A percentile compares a stretch with the other conserved stretches of the same genome.
Evolutionary conservation across 1,140 invertebrate species (phyloP).

Genomic region (Ceratina japonica): DNA sequence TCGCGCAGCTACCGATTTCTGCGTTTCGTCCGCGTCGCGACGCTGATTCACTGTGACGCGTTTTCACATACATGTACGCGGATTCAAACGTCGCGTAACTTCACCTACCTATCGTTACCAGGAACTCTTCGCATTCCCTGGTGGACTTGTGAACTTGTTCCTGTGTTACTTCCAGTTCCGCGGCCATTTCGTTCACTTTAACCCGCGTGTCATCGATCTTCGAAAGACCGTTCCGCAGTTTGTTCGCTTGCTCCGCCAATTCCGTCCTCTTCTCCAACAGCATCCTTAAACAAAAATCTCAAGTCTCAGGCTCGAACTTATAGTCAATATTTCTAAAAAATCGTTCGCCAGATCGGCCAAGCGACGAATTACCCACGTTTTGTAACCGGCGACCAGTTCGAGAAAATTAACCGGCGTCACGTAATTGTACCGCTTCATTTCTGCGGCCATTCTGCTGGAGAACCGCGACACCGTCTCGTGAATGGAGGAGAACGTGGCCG

Average conservation of each 20-base stretch:
- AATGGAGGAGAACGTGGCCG: constrained; percentile 87
- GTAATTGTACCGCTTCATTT: constrained; percentile 91
- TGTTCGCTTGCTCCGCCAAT: constrained; percentile 85
- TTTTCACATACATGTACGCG: too few relatives aligned
- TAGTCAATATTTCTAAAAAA: too few relatives aligned
- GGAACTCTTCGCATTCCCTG: constrained; percentile 85
- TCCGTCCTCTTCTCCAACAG: constrained; percentile 85
- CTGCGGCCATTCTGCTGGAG: constrained; percentile 85
- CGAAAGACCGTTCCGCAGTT: constrained; percentile 75
- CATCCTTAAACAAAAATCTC: constrained; percentile 80
- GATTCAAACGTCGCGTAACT: too few relatives aligned
- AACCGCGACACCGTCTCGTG: constrained; percentile 87
- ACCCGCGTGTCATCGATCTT: constrained; percentile 81
- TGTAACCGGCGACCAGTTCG: constrained; percentile 90
- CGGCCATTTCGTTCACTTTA: constrained; percentile 88
- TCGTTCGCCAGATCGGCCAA: too few relatives aligned
- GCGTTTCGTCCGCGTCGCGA: constrained; percentile 86
- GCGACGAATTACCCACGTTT: constrained; percentile 81
- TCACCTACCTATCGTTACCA: constrained; percentile 82
- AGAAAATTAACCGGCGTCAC: constrained; percentile 92
- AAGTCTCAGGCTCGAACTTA: too few relatives aligned
- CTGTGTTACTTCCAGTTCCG: constrained; percentile 89
- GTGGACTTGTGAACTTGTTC: constrained; percentile 79
- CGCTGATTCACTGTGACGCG: constrained; percentile 82
- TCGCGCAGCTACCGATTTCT: constrained; percentile 83